Evolutionary conservation across 2,113 vertebrate genomes (phyloP).

Genomic region (Cynopterus brachyotis): DNA sequence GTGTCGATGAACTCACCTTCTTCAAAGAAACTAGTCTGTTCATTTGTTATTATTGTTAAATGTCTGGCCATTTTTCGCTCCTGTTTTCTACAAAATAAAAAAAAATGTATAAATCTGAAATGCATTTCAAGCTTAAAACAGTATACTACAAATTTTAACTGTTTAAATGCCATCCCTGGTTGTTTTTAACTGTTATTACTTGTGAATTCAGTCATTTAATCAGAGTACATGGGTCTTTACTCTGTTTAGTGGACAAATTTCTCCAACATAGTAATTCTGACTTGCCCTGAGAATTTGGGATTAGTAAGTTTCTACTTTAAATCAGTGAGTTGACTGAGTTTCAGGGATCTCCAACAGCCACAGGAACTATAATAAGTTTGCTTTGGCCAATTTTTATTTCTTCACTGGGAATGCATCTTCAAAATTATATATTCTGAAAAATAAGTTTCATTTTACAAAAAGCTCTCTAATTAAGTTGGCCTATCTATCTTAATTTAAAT

Average conservation of each 20-base stretch:
- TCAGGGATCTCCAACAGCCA: background rate
- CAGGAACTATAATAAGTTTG: background rate
- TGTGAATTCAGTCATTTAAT: background rate
- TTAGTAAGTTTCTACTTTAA: constrained; percentile 6
- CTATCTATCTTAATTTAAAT: background rate
- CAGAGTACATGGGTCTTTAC: background rate
- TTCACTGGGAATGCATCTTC: background rate
- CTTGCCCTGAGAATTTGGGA: background rate
- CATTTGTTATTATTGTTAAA: background rate
- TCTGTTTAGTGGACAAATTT: background rate
- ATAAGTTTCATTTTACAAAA: background rate
- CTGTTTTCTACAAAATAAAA: constrained; percentile 63
- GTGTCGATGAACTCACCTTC: constrained; percentile 27
- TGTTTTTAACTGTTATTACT: background rate
- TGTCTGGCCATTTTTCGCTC: constrained; percentile 50
- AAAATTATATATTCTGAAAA: background rate
- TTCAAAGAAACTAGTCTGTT: background rate
- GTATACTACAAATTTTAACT: background rate
- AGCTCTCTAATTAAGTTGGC: background rate
- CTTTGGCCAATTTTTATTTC: constrained; percentile 7
- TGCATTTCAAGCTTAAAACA: background rate
- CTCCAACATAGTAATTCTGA: background rate
- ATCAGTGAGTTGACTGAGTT: background rate
- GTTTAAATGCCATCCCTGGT: background rate
- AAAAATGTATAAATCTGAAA: background rate